These are phyloP conservation scores for Cottus gobio DNA, from an alignment of 2,113 vertebrate genomes.

Conservation along the genomic window DNA sequence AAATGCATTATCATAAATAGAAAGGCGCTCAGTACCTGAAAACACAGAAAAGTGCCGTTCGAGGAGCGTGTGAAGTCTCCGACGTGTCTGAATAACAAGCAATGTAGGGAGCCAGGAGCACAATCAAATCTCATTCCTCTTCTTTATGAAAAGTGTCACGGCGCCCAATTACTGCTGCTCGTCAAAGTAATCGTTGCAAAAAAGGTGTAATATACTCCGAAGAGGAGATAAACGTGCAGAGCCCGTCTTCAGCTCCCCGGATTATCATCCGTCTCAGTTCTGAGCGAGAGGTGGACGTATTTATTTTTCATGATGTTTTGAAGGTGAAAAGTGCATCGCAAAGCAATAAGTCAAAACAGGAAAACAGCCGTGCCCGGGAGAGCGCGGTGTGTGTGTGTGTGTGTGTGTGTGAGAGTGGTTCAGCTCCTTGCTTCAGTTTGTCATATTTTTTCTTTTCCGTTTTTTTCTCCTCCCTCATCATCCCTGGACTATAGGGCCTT, in stretches of 20 bases:
- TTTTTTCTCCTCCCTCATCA: neutral
- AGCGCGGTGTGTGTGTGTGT: neutral
- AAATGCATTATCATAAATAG: slow-evolving; percentile 59
- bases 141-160: slow-evolving; percentile 44
- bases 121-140: slow-evolving; percentile 34
- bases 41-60: slow-evolving; percentile 45
- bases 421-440: neutral
- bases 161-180: slow-evolving; percentile 41
- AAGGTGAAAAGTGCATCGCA: slow-evolving; percentile 63
- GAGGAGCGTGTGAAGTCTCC: slow-evolving; percentile 37
- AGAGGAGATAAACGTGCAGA: neutral
- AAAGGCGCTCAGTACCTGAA: slow-evolving; percentile 47
- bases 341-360: slow-evolving; percentile 50
- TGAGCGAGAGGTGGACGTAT: slow-evolving; percentile 21
- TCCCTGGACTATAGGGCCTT: neutral
- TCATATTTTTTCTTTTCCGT: neutral
- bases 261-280: slow-evolving; percentile 16
- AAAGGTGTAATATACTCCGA: neutral
- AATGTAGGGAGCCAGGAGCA: slow-evolving; percentile 30
- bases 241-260: slow-evolving; percentile 1
- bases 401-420: neutral
- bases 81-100: slow-evolving; percentile 46
- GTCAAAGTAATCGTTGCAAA: slow-evolving; percentile 26
- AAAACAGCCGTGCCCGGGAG: slow-evolving; percentile 17
- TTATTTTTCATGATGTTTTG: slow-evolving; percentile 65